phyloP scores from a whole-genome alignment of 2,888 invertebrate genomes.

The Nemotelus pantherinus region DNA sequence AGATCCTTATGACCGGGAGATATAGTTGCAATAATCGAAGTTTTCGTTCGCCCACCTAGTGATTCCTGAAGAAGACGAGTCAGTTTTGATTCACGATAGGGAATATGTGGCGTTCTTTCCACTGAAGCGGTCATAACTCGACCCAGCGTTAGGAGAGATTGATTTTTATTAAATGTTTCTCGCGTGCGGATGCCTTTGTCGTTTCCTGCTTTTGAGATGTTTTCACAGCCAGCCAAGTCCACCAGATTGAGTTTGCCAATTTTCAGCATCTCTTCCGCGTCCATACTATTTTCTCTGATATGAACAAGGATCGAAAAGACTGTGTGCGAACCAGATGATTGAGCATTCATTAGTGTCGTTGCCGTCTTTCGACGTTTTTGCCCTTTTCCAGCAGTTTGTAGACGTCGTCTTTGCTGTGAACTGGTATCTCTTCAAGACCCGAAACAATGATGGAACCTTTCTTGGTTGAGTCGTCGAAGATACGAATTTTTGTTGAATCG shows the following conservation, averaged over 20 bases:
- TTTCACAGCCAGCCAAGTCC: conserved; percentile 97
- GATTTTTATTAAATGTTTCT: conserved; percentile 97
- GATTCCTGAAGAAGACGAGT: conserved; percentile 96
- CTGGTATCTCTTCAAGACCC: conserved; percentile 90
- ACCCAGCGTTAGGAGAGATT: conserved; percentile 91
- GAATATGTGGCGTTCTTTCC: conserved; percentile 91
- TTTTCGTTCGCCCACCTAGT: conserved; percentile 95
- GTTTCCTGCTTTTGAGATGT: conserved; percentile 95
- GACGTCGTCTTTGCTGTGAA: conserved; percentile 87
- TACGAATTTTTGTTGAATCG: conserved; percentile 76
- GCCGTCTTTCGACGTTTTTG: conserved; percentile 88
- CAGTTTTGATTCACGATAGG: conserved; percentile 96
- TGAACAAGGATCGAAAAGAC: conserved; percentile 95
- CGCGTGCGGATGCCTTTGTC: conserved; percentile 85
- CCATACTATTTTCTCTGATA: conserved; percentile 87
- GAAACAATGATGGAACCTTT: conserved; percentile 93
- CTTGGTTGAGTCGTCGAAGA: conserved; percentile 79
- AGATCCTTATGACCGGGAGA: conserved; percentile 88
- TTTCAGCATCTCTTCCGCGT: conserved; percentile 92
- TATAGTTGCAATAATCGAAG: conserved; percentile 95
- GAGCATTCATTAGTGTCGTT: conserved; percentile 92
- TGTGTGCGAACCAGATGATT: conserved; percentile 95
- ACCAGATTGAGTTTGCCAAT: conserved; percentile 97
- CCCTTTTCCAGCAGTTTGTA: conserved; percentile 90
- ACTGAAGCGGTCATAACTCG: conserved; percentile 94